A percentile compares a stretch with the other conserved stretches of the same genome.
phyloP scores from a whole-genome alignment of 2,888 invertebrate species.

The Synergus gifuensis region DNA sequence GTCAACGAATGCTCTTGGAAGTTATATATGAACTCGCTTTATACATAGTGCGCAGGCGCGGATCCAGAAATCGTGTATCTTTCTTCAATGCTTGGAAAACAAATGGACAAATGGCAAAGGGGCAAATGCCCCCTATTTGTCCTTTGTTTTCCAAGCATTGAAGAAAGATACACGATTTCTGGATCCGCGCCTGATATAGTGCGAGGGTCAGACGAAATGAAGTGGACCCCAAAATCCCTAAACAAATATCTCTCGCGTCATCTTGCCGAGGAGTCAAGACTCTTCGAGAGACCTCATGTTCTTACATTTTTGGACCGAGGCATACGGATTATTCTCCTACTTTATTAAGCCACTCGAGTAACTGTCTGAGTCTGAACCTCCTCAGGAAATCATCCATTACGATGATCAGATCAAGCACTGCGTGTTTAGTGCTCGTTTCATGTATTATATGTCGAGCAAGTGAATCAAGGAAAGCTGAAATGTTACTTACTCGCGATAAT shows the following conservation, averaged over 20 bases:
- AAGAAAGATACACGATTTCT: no score
- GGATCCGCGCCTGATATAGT: no score
- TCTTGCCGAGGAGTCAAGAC: slow-evolving; percentile 52
- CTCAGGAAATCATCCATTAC: slow-evolving; percentile 75
- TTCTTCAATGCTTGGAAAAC: no score
- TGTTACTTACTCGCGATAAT: slow-evolving; percentile 9
- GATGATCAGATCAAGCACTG: slow-evolving; percentile 65
- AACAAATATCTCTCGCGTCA: slow-evolving; percentile 46
- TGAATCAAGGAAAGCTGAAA: slow-evolving; percentile 26
- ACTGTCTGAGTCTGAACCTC: slow-evolving; percentile 53
- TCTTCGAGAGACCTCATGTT: slow-evolving; percentile 49
- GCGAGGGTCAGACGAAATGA: slow-evolving; percentile 34
- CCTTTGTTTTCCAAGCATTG: no score
- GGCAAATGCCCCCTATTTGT: no score
- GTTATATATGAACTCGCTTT: background rate
- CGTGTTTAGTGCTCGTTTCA: slow-evolving; percentile 54
- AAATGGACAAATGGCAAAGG: no score
- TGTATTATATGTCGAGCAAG: slow-evolving; percentile 41
- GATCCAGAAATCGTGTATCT: no score
- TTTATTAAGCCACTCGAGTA: slow-evolving; percentile 51
- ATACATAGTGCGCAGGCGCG: background rate
- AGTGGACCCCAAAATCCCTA: slow-evolving; percentile 42
- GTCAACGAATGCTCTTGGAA: slow-evolving; percentile 13
- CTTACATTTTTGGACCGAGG: slow-evolving; percentile 50
- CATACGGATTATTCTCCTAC: slow-evolving; percentile 49